These are phyloP conservation scores for Laterallus jamaicensis DNA, from an alignment of 2,113 vertebrate species.

Conservation along the genomic window DNA sequence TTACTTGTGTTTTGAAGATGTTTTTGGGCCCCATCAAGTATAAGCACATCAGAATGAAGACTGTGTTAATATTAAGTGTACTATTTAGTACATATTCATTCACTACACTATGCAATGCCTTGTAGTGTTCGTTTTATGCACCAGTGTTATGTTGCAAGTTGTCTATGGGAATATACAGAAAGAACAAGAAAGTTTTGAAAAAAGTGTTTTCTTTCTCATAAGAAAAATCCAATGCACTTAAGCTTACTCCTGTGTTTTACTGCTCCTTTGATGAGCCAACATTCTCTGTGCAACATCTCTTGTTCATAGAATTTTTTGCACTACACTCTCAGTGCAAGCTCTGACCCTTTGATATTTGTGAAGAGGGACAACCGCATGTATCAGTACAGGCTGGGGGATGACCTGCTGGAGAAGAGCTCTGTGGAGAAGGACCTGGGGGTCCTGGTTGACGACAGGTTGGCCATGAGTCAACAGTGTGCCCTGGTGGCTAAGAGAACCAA, in stretches of 20 bases:
- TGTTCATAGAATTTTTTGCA: neutral
- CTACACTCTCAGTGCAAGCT: neutral
- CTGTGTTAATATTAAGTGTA: neutral
- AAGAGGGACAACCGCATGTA: no score
- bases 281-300: neutral
- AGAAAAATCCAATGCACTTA: neutral
- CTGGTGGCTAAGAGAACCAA: no score
- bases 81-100: neutral
- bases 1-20: neutral
- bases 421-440: no score
- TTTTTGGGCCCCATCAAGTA: neutral
- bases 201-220: neutral
- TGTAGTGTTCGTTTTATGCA: neutral
- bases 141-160: neutral
- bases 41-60: neutral
- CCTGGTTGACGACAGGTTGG: no score
- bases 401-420: no score
- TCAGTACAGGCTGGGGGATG: no score
- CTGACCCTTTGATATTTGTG: neutral
- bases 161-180: neutral
- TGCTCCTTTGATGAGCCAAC: neutral
- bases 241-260: neutral
- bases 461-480: no score
- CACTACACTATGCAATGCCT: neutral
- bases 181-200: neutral